Percentiles rank a stretch among this genome's conserved stretches.
Evolutionary conservation across 2,113 vertebrate species (phyloP).

Genomic region (Amazona guildingii): DNA sequence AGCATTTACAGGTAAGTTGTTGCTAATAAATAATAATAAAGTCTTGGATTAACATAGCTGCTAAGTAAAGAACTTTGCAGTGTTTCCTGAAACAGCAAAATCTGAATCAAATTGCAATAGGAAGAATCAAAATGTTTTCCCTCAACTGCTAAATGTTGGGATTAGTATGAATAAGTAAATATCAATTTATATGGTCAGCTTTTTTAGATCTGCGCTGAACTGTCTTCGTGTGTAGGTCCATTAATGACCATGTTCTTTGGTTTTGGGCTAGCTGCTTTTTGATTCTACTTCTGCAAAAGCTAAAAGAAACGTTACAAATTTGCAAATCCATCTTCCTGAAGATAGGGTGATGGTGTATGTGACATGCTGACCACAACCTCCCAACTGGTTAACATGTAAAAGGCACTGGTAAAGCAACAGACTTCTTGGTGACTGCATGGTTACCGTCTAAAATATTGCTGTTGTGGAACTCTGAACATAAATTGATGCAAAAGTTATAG

Average conservation of each 20-base stretch:
- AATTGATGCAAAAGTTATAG: neutral
- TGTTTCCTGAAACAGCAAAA: neutral
- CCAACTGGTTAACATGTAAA: conserved; percentile 11
- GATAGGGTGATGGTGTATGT: conserved; percentile 31
- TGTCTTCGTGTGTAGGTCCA: neutral
- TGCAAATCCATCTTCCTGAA: conserved; percentile 67
- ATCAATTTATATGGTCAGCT: neutral
- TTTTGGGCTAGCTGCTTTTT: conserved; percentile 51
- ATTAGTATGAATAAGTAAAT: neutral
- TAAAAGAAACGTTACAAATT: conserved; percentile 55
- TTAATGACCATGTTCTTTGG: neutral
- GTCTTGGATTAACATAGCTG: neutral
- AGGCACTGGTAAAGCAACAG: conserved; percentile 1
- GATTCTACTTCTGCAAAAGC: conserved; percentile 67
- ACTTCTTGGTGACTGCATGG: neutral
- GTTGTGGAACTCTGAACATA: neutral
- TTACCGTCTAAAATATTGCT: neutral
- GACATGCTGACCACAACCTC: conserved; percentile 38
- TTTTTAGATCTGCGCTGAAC: neutral
- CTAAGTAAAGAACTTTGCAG: neutral
- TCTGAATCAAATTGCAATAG: neutral
- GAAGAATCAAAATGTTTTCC: neutral
- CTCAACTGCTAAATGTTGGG: neutral
- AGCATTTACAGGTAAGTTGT: neutral
- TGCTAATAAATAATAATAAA: neutral